Evolutionary conservation across 2,113 vertebrate species (phyloP), one percentile per base, ranked within the genome.

Genomic region (Puffinus mauretanicus): DNA sequence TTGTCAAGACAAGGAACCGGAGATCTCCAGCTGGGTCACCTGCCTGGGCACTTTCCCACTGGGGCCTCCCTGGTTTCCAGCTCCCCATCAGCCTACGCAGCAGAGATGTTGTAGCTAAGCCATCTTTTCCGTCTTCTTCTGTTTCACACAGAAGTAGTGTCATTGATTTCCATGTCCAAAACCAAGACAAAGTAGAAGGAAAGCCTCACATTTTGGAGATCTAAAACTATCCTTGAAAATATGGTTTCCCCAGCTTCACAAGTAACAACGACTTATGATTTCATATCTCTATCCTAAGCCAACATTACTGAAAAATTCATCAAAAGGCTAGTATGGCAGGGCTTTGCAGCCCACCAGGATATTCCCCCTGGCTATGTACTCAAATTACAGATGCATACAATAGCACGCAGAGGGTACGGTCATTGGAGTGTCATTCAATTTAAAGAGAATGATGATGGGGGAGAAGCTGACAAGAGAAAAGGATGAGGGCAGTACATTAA

Each of bases 261-360:
- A 79, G 51, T 22, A 82, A 32, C 46, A 80, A 73, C 27, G 70
- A 88, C 25, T 87, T 82, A 40, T 5, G 1, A 21, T 95, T 96
- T 80, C 75, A 24, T 51, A 70, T 40, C 38, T 70, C 27, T 58
- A 73, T 58, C 64, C 42, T 88, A 73, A 93, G 42, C 67, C 71
- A 93, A 60, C 46, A 19, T 24, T 58, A 55, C 26, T 75, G 47
- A 96, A 95, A 73, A 55, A 83, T 90, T 77, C 22, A 70, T 83
- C 79, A 88, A 86, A 91, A 88, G 42, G 44, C 34, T 11, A 38
- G 36, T 27, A 62, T 1, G 3, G 66, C 54, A 65, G 62, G 29
- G 20, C 34, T 80, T 72, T 88, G 27, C 67, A 77, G 66, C 62
- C 66, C 62, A 80, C 71, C 66, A 51, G 62, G 54, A 61, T 70